These are phyloP conservation scores for Microcebus jonahi DNA, from an alignment of 2,113 vertebrate genomes.

Conservation along the genomic window DNA sequence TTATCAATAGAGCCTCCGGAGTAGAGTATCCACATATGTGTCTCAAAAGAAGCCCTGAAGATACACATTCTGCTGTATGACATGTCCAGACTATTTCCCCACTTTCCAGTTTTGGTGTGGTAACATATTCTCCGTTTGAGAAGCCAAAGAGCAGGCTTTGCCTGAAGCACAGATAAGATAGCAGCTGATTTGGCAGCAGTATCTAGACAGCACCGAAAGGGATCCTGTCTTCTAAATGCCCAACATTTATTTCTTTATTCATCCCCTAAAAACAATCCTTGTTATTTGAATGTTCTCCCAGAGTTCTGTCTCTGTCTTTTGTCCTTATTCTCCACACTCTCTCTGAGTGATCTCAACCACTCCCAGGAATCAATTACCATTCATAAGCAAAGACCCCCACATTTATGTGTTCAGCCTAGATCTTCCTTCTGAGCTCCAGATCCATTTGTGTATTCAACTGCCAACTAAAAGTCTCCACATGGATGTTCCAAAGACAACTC, in stretches of 20 bases:
- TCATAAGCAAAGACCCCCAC: not conserved
- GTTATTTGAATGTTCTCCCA: not conserved
- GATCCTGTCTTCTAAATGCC: not conserved
- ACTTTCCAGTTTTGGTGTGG: not conserved
- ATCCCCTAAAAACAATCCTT: not conserved
- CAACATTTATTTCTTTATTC: not conserved
- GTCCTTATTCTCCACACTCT: not conserved
- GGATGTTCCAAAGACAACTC: slow-evolving; percentile 23
- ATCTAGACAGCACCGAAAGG: not conserved
- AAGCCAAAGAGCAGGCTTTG: slow-evolving; percentile 5
- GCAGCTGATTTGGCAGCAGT: not conserved
- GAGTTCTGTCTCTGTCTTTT: slow-evolving; percentile 21
- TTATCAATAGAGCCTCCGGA: not conserved
- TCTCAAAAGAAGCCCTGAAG: not conserved
- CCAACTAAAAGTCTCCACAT: not conserved
- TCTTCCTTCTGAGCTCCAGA: slow-evolving; percentile 26
- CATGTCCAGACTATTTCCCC: not conserved
- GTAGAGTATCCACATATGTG: not conserved
- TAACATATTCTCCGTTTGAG: slow-evolving; percentile 35
- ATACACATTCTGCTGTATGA: not conserved
- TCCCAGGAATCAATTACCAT: not conserved
- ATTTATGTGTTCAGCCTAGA: not conserved
- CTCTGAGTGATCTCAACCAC: not conserved
- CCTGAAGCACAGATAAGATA: not conserved
- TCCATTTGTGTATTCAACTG: not conserved